Conservation (phyloP, 2,113 vertebrate species). For the Lagopus leucura region DNA sequence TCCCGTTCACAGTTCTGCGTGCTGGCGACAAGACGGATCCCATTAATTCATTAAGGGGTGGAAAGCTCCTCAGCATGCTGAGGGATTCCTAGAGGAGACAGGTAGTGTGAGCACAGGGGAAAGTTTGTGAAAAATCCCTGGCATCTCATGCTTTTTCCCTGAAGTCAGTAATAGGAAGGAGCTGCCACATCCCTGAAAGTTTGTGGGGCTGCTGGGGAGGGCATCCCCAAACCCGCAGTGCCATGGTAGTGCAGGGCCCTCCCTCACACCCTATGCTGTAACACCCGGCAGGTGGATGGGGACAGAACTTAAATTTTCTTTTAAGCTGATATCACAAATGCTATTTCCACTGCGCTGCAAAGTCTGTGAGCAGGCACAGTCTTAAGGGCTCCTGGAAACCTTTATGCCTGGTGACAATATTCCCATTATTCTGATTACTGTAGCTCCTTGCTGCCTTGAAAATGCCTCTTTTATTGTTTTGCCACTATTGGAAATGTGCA, state of each 20-base stretch:
- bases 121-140: not conserved
- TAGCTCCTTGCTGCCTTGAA: not conserved
- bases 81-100: not conserved
- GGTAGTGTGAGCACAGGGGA: not conserved
- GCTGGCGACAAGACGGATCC: not conserved
- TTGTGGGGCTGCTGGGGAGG: not conserved
- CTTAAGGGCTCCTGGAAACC: not conserved
- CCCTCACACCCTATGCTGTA: not conserved
- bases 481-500: not conserved
- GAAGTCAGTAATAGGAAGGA: not conserved
- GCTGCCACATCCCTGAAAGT: not conserved
- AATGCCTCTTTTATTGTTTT: slow-evolving; percentile 43
- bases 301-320: slow-evolving; percentile 26
- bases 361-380: not conserved
- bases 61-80: not conserved
- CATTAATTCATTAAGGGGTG: not conserved
- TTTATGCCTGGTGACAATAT: not conserved
- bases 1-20: not conserved
- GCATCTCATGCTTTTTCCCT: not conserved
- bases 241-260: not conserved
- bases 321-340: not conserved
- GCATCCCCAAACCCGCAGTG: not conserved
- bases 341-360: not conserved
- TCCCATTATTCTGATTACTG: slow-evolving; percentile 24
- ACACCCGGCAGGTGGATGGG: not conserved